Conservation (phyloP, 1,140 invertebrate genomes). For the Globodera ellingtonae region DNA sequence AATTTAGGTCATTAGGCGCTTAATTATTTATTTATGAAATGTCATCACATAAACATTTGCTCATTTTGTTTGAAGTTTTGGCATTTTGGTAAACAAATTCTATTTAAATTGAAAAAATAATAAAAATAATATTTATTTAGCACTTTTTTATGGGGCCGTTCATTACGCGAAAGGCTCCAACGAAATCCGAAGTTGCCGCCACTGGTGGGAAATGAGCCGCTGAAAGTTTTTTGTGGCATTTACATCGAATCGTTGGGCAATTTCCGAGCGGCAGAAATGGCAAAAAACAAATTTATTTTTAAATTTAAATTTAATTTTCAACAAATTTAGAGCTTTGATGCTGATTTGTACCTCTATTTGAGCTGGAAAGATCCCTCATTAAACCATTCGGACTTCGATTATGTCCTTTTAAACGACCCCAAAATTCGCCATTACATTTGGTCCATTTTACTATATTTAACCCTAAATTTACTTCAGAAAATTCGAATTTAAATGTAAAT, state of each 20-base stretch:
- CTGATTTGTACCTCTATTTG: slow-evolving; percentile 63
- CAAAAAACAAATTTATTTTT: too few species aligned
- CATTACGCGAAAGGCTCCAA: slow-evolving; percentile 33
- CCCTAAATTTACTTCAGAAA: slow-evolving; percentile 38
- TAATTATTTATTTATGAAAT: not conserved
- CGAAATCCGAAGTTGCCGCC: slow-evolving; percentile 34
- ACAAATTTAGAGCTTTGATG: slow-evolving; percentile 57
- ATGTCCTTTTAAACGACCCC: slow-evolving; percentile 58
- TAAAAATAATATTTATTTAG: not conserved
- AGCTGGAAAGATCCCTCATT: slow-evolving; percentile 56
- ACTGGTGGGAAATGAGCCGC: slow-evolving; percentile 29
- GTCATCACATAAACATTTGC: not conserved
- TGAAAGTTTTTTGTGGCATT: slow-evolving; percentile 54
- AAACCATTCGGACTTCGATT: slow-evolving; percentile 54
- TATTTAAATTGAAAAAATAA: not conserved
- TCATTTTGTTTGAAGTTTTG: slow-evolving; percentile 1
- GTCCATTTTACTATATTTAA: slow-evolving; percentile 24
- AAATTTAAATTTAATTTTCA: not conserved
- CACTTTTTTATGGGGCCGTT: not conserved
- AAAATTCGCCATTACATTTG: slow-evolving; percentile 57
- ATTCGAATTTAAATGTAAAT: not conserved
- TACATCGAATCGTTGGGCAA: slow-evolving; percentile 59
- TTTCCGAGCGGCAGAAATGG: slow-evolving; percentile 26
- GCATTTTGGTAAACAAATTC: not conserved
- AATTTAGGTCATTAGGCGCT: not conserved